Conservation (phyloP, 2,888 invertebrate genomes). For the Pseudococcus longispinus region DNA sequence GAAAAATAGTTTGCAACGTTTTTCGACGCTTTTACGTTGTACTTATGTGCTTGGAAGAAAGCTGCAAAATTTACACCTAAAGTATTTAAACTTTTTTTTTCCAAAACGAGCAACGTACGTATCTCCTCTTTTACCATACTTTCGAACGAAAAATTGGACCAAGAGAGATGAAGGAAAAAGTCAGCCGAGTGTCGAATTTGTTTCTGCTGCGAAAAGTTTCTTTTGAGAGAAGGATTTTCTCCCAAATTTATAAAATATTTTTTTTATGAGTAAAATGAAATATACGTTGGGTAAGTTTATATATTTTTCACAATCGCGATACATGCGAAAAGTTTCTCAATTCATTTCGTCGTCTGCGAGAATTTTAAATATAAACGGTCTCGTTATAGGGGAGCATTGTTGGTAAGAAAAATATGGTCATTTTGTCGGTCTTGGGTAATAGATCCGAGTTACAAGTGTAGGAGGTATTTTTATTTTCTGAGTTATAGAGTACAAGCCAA, state of each 20-base stretch:
- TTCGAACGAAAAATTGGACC: background rate
- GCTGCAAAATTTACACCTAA: constrained; percentile 4
- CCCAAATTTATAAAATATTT: constrained; percentile 34
- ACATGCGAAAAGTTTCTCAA: background rate
- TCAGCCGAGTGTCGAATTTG: background rate
- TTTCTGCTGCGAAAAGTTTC: background rate
- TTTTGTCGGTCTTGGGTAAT: background rate
- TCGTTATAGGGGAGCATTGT: background rate
- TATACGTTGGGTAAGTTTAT: background rate
- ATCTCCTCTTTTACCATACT: background rate
- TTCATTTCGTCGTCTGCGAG: background rate
- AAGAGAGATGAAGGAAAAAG: background rate
- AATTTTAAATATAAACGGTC: constrained; percentile 1
- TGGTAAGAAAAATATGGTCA: constrained; percentile 25
- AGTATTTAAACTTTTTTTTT: constrained; percentile 34
- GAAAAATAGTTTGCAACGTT: background rate
- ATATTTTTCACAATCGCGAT: background rate
- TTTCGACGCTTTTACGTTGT: background rate
- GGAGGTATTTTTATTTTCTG: background rate
- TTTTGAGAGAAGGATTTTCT: background rate
- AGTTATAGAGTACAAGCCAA: background rate
- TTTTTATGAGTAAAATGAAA: background rate
- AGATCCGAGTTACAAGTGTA: constrained; percentile 7
- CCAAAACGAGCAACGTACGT: no score
- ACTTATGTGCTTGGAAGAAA: background rate